Conservation (phyloP, 2,113 vertebrate species). For the Perca schrenkii region DNA sequence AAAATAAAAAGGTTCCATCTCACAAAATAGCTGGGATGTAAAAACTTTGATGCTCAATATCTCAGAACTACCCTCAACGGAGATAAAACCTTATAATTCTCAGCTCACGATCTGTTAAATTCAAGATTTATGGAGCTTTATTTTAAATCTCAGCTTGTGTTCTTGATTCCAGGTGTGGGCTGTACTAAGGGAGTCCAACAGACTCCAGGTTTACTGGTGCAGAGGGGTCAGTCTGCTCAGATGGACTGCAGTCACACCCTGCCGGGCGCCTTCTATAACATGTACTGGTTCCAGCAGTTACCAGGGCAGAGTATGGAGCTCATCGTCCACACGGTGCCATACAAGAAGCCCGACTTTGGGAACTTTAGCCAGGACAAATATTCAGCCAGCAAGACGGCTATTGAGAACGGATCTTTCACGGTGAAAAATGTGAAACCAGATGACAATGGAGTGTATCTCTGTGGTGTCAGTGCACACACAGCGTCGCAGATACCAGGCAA, state of each 20-base stretch:
- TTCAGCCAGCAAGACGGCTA: neutral
- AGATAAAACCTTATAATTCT: too few relatives aligned
- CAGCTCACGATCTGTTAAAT: too few relatives aligned
- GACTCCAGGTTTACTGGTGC: neutral
- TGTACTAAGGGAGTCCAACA: neutral
- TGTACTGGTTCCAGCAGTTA: neutral
- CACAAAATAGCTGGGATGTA: too few relatives aligned
- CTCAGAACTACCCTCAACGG: too few relatives aligned
- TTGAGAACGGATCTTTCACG: neutral
- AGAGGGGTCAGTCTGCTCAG: slow-evolving; percentile 1
- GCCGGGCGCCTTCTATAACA: neutral
- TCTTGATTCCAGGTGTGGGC: too few relatives aligned
- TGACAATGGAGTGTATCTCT: neutral
- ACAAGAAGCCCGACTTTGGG: neutral
- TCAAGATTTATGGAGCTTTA: too few relatives aligned
- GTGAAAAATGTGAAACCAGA: neutral
- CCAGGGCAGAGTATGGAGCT: too few relatives aligned
- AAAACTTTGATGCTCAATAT: too few relatives aligned
- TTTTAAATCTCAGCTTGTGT: too few relatives aligned
- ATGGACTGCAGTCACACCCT: neutral
- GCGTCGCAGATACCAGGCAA: neutral
- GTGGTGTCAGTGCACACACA: neutral
- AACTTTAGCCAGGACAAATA: neutral
- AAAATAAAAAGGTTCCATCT: too few relatives aligned
- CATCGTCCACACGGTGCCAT: too few relatives aligned